phyloP scores from a whole-genome alignment of 2,888 invertebrate species.

The Lysandra coridon region DNA sequence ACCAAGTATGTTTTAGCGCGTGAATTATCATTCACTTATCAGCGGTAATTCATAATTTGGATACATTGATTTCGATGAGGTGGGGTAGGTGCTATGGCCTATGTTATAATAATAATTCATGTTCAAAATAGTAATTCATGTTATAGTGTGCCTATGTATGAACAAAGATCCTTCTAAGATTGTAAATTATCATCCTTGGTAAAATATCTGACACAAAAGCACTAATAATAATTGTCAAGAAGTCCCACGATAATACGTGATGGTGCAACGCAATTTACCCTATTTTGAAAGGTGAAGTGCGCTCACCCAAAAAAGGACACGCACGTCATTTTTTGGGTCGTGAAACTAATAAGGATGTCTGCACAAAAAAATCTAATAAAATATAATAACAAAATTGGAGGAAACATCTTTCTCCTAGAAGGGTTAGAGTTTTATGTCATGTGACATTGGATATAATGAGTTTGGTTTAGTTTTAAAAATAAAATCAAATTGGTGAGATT shows the following conservation, averaged over 20 bases:
- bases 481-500: neutral
- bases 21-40: no score
- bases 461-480: no score
- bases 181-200: no score
- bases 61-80: neutral
- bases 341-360: conserved; percentile 1
- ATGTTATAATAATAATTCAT: neutral
- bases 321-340: neutral
- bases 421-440: neutral
- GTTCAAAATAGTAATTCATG: no score
- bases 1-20: no score
- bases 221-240: no score
- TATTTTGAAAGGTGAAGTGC: neutral
- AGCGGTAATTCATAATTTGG: no score
- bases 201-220: no score
- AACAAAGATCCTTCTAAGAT: no score
- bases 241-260: no score
- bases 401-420: neutral
- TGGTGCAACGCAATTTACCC: neutral
- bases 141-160: no score
- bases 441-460: neutral
- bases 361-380: neutral
- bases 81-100: neutral
- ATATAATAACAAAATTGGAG: neutral
- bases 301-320: neutral